Base-by-base conservation (phyloP, 2,113 vertebrate genomes). In the Symphodus melops region DNA sequence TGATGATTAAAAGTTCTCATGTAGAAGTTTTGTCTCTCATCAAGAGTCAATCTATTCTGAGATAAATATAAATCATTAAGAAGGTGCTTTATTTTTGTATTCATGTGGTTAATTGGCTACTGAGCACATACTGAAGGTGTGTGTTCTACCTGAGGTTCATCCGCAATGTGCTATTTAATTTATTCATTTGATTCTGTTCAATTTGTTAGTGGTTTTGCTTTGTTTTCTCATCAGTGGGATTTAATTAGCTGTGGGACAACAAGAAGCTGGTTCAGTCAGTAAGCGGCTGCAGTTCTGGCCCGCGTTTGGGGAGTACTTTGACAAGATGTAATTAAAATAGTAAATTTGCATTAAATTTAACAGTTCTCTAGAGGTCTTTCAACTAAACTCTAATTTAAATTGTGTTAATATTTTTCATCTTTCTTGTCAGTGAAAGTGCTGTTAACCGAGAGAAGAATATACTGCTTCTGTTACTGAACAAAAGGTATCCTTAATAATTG, bases 261-360 rank as follows among this genome's bases (percentile, higher is more conserved):
- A 71, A 63, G 9, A 61, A 55, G 66, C 62, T 59, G 69, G 69
- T 75, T 77, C 12, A 33, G 46, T 68, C 28, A 9, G 44, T 53
- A n/a, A 65, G n/a, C 25, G 21, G 59, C 66, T 75, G 75, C 20
- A 41, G 19, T 17, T 44, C 58, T 61, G 54, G 58, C 33, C 28
- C 39, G 54, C 53, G 71, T 23, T 77, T 25, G 51, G 72, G 83
- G 81, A 89, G 46, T 46, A 49, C 63, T 86, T 83, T 66, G 25
- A 73, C 64, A 39, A 54, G 37, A 82, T 86, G 81, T 81, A 89
- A 88, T 91, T 82, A 84, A 91, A 83, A 64, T 67, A 72, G 68
- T 76, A 83, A 72, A 89, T 89, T 81, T 86, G 78, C 73, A 79
- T 75, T 61, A 16, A 28, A 83, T 82, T 82, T 75, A 63, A 73